These are phyloP conservation scores for Eutrigla gurnardus DNA, from an alignment of 2,797 vertebrate species.

Conservation along the genomic window DNA sequence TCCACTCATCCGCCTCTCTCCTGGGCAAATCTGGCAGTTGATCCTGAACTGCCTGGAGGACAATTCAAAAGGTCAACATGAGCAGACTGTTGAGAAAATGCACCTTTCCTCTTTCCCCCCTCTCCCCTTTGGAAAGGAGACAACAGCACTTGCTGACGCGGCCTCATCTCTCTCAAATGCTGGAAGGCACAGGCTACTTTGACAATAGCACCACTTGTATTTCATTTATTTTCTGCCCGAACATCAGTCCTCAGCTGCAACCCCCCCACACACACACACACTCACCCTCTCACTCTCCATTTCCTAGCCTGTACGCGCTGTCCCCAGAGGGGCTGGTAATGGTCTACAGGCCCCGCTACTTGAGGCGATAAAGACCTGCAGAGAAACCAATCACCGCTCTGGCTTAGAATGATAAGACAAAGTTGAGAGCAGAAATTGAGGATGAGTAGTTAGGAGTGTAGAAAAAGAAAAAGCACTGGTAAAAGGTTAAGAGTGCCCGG, in stretches of 20 bases:
- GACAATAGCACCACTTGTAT: slow-evolving; percentile 67
- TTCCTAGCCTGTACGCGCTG: slow-evolving; percentile 34
- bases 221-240: slow-evolving; percentile 74
- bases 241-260: slow-evolving; percentile 59
- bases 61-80: slow-evolving; percentile 79
- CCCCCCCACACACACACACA: not conserved
- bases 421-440: slow-evolving; percentile 56
- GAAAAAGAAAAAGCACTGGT: slow-evolving; percentile 51
- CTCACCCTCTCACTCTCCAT: slow-evolving; percentile 40
- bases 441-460: slow-evolving; percentile 64
- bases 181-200: slow-evolving; percentile 70
- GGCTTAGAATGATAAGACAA: slow-evolving; percentile 54
- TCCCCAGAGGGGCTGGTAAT: slow-evolving; percentile 72
- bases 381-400: slow-evolving; percentile 63
- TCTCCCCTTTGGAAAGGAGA: slow-evolving; percentile 65
- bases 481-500: slow-evolving; percentile 56
- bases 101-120: slow-evolving; percentile 23
- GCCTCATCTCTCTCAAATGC: slow-evolving; percentile 78
- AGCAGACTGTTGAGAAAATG: slow-evolving; percentile 61
- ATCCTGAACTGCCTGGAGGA: slow-evolving; percentile 75
- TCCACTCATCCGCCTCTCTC: slow-evolving; percentile 52
- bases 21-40: slow-evolving; percentile 71
- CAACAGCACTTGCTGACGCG: slow-evolving; percentile 75
- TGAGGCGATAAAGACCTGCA: slow-evolving; percentile 70
- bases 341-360: slow-evolving; percentile 59